A percentile compares a stretch with the other conserved stretches of the same genome.
Evolutionary conservation across 1,140 invertebrate genomes (phyloP).

Genomic region (Caenorhabditis brenneri): DNA sequence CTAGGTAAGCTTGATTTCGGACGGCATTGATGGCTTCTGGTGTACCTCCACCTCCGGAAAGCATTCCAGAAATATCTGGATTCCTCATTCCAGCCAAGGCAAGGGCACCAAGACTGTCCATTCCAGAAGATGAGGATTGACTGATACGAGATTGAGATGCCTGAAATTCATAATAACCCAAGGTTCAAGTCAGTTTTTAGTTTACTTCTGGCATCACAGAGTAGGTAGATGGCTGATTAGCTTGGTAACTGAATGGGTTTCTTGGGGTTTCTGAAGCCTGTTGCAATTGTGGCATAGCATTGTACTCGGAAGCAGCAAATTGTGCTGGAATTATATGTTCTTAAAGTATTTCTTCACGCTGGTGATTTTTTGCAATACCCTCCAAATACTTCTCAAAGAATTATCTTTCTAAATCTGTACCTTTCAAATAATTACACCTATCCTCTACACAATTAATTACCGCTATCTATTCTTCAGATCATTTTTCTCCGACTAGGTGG

Average conservation of each 20-base stretch:
- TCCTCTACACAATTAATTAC: neutral
- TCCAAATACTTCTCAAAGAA: neutral
- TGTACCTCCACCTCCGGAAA: conserved; percentile 44
- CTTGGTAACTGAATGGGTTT: conserved; percentile 47
- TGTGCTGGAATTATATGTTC: conserved; percentile 24
- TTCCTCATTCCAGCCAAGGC: neutral
- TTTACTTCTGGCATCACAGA: conserved; percentile 24
- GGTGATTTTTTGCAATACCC: neutral
- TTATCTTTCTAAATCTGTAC: neutral
- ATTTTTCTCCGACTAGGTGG: neutral
- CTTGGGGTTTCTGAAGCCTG: neutral
- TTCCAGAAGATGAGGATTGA: neutral
- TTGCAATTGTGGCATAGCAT: conserved; percentile 28
- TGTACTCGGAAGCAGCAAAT: conserved; percentile 33
- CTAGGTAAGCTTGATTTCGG: conserved; percentile 51
- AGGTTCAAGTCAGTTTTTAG: neutral
- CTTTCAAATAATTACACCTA: neutral
- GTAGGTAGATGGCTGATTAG: neutral
- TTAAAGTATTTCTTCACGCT: neutral
- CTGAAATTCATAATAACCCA: neutral
- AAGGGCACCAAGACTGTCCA: conserved; percentile 5
- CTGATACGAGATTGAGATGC: neutral
- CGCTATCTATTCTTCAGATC: conserved; percentile 29
- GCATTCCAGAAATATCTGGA: conserved; percentile 37
- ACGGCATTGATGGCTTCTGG: conserved; percentile 49